Evolutionary conservation across 1,140 invertebrate genomes (phyloP).

Genomic region (Drepana arcuata): DNA sequence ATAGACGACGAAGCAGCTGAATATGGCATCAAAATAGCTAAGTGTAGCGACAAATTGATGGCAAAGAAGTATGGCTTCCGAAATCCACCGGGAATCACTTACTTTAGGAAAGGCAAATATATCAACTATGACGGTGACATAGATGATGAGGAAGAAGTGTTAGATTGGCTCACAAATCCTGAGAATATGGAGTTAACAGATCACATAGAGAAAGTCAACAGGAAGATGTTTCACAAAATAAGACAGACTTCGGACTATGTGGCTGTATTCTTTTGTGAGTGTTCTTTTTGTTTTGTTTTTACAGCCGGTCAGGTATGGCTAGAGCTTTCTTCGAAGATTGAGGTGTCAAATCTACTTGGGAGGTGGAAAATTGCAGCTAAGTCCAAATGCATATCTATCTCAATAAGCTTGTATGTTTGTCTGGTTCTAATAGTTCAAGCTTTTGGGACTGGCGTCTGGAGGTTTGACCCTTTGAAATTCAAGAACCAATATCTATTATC

Average conservation of each 20-base stretch:
- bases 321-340: no score
- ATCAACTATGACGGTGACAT: constrained; percentile 95
- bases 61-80: constrained; percentile 95
- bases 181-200: constrained; percentile 96
- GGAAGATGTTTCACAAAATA: constrained; percentile 95
- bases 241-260: constrained; percentile 91
- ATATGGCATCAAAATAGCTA: constrained; percentile 93
- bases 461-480: no score
- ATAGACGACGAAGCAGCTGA: constrained; percentile 93
- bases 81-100: constrained; percentile 91
- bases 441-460: no score
- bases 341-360: no score
- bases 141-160: constrained; percentile 93
- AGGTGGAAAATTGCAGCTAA: no score
- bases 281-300: constrained; percentile 19
- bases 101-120: constrained; percentile 91
- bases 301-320: no score
- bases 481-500: no score
- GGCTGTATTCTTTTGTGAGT: constrained; percentile 96
- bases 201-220: constrained; percentile 93
- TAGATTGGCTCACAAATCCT: constrained; percentile 94
- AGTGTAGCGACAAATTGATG: constrained; percentile 91
- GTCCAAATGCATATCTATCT: no score
- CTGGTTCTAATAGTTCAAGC: no score
- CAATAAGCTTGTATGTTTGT: no score